Conservation (phyloP, 2,113 vertebrate genomes). For the Anhinga rufa region DNA sequence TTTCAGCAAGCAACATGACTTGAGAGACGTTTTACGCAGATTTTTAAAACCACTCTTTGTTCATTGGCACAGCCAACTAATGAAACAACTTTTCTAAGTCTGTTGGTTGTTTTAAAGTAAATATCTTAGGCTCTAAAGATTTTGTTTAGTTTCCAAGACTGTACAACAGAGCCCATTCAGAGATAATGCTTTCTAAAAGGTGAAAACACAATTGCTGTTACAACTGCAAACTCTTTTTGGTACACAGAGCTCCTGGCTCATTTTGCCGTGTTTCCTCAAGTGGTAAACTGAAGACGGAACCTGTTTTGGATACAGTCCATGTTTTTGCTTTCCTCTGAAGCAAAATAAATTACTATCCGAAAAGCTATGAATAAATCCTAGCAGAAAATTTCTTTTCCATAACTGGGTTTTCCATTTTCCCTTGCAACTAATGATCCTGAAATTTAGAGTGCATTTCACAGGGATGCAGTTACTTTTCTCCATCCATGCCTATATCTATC, state of each 20-base stretch:
- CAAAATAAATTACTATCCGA: neutral
- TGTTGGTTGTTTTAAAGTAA: neutral
- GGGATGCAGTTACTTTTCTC: neutral
- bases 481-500: neutral
- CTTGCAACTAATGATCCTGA: neutral
- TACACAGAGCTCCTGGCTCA: neutral
- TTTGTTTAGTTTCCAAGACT: neutral
- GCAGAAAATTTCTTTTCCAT: neutral
- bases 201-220: neutral
- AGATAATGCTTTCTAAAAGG: neutral
- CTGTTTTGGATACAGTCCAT: neutral
- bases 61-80: neutral
- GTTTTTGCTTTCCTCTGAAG: neutral
- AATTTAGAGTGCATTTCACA: neutral
- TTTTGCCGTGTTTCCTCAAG: neutral
- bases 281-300: neutral
- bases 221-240: neutral
- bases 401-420: neutral
- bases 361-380: neutral
- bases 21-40: neutral
- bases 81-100: neutral
- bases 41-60: neutral
- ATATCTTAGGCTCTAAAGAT: neutral
- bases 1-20: neutral
- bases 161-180: neutral